phyloP scores from a whole-genome alignment of 2,113 vertebrate species.

The Numenius arquata region DNA sequence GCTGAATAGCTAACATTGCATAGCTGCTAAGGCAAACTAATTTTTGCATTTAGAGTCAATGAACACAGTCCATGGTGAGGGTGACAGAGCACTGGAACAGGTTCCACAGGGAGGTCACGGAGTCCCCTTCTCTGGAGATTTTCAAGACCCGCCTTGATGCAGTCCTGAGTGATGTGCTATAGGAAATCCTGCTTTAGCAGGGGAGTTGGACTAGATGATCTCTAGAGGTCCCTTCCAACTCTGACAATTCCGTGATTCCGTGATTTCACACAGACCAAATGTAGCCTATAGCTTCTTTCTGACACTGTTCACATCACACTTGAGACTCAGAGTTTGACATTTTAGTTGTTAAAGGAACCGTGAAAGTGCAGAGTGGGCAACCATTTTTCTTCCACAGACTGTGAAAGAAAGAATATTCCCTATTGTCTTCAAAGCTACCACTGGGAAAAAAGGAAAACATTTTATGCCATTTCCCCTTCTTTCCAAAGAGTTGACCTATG shows the following conservation, averaged over 20 bases:
- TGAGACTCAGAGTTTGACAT: background rate
- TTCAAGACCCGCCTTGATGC: too few species aligned
- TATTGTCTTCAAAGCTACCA: background rate
- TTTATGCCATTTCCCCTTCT: background rate
- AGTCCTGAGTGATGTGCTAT: too few species aligned
- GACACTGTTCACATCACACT: background rate
- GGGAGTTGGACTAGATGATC: too few species aligned
- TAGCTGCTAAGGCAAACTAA: background rate
- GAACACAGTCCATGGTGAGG: background rate
- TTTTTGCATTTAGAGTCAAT: conserved; percentile 5
- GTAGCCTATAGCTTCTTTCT: background rate
- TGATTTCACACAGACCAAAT: background rate
- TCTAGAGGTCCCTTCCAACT: too few species aligned
- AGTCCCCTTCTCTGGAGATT: too few species aligned
- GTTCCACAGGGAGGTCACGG: too few species aligned
- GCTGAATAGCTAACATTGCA: background rate
- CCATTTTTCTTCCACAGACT: background rate
- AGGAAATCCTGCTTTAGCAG: too few species aligned
- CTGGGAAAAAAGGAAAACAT: background rate
- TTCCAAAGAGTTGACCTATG: background rate
- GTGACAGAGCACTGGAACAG: too few species aligned
- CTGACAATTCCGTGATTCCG: too few species aligned
- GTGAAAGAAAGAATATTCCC: background rate
- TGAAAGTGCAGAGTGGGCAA: background rate
- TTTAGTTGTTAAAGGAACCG: background rate